Conservation (phyloP, 2,113 vertebrate genomes). For the Eclectus roratus region DNA sequence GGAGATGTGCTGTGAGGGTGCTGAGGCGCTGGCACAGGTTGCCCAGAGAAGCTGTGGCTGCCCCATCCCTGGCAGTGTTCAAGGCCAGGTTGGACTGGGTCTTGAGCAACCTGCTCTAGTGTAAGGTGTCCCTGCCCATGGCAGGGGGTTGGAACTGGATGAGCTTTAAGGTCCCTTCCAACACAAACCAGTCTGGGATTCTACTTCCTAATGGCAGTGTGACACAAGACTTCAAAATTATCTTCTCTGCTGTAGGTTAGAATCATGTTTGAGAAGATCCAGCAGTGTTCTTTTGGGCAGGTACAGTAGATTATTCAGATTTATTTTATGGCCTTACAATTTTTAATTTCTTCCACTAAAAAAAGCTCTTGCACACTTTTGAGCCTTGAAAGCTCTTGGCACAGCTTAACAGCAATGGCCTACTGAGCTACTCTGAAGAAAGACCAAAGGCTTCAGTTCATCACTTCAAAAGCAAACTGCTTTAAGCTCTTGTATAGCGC, state of each 20-base stretch:
- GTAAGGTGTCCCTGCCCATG: neutral
- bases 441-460: neutral
- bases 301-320: neutral
- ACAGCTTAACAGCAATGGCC: neutral
- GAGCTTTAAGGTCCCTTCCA: neutral
- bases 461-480: neutral
- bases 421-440: neutral
- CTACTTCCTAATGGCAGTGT: neutral
- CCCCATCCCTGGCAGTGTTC: neutral
- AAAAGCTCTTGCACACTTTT: neutral
- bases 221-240: neutral
- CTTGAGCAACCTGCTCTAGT: neutral
- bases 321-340: neutral
- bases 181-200: neutral
- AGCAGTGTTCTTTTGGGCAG: neutral
- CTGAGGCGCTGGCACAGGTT: rapidly evolving
- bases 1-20: neutral
- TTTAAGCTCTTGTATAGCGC: neutral
- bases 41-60: neutral
- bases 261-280: neutral
- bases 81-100: neutral
- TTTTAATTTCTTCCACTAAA: neutral
- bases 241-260: neutral
- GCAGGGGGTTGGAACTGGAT: neutral
- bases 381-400: neutral